Conservation (phyloP, 2,888 invertebrate species). For the Norana najaformis region DNA sequence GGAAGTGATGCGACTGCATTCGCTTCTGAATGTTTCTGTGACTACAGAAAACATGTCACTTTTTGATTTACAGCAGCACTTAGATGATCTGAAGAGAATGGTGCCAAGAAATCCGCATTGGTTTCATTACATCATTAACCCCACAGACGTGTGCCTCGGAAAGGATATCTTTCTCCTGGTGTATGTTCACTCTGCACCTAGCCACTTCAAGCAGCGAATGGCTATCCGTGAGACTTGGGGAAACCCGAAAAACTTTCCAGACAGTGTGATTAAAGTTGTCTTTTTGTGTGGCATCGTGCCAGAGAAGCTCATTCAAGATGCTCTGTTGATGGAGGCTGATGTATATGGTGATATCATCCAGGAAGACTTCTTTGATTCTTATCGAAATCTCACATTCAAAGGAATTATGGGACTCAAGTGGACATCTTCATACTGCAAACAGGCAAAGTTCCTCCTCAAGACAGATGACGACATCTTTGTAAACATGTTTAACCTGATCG, state of each 20-base stretch:
- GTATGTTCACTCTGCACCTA: constrained; percentile 41
- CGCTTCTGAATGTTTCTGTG: neutral
- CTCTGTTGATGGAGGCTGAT: constrained; percentile 53
- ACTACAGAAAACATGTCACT: constrained; percentile 5
- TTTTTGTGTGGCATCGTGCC: constrained; percentile 58
- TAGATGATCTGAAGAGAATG: constrained; percentile 34
- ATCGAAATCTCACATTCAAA: constrained; percentile 64
- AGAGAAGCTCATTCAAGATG: constrained; percentile 48
- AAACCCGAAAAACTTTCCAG: constrained; percentile 46
- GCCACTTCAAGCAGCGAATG: constrained; percentile 36
- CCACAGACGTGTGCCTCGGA: constrained; percentile 48
- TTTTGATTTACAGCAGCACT: constrained; percentile 34
- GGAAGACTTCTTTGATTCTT: constrained; percentile 62
- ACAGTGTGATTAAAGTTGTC: constrained; percentile 51
- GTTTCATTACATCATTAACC: constrained; percentile 51
- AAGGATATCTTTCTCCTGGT: constrained; percentile 49
- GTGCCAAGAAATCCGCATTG: constrained; percentile 50
- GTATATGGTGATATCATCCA: constrained; percentile 59
- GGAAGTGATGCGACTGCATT: neutral
- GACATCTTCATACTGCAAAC: constrained; percentile 58
- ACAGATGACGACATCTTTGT: constrained; percentile 64
- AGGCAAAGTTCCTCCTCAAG: constrained; percentile 60
- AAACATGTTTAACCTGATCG: constrained; percentile 63
- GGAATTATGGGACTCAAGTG: constrained; percentile 63
- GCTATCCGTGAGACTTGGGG: constrained; percentile 57